Evolutionary conservation across 2,113 vertebrate genomes (phyloP).

Genomic region (Mugil cephalus): DNA sequence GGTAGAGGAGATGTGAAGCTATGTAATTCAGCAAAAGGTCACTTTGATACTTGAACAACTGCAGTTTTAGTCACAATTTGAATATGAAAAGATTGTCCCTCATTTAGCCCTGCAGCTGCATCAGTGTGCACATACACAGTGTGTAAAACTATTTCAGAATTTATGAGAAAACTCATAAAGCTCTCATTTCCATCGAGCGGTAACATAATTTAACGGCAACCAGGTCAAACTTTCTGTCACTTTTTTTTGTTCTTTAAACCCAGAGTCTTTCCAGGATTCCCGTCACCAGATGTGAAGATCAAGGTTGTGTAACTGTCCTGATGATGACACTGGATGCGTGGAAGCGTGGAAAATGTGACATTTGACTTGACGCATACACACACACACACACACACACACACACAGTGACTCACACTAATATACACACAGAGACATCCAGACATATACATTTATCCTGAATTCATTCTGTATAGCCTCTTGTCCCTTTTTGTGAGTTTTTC

Average conservation of each 20-base stretch:
- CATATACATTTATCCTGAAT: constrained; percentile 38
- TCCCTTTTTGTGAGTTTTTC: constrained; percentile 54
- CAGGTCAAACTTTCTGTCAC: background rate
- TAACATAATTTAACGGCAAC: no score
- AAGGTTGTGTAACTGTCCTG: constrained; percentile 1
- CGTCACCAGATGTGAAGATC: constrained; percentile 5
- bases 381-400: no score
- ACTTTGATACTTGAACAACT: background rate
- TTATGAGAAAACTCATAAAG: background rate
- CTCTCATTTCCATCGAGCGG: no score
- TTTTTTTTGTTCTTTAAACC: background rate
- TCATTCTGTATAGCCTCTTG: constrained; percentile 70
- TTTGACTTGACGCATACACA: constrained; percentile 17
- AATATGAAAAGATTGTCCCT: no score
- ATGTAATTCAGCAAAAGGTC: no score
- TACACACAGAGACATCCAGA: constrained; percentile 24
- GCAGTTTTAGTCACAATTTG: no score
- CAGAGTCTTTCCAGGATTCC: background rate
- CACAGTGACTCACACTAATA: constrained; percentile 33
- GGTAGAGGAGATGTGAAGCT: background rate
- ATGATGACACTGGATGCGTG: constrained; percentile 1
- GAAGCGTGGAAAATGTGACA: constrained; percentile 28
- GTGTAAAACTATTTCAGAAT: background rate
- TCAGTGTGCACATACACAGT: background rate
- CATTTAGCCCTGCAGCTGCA: background rate